Conservation (phyloP, 1,140 invertebrate species). For the Bradynema listronoti region DNA sequence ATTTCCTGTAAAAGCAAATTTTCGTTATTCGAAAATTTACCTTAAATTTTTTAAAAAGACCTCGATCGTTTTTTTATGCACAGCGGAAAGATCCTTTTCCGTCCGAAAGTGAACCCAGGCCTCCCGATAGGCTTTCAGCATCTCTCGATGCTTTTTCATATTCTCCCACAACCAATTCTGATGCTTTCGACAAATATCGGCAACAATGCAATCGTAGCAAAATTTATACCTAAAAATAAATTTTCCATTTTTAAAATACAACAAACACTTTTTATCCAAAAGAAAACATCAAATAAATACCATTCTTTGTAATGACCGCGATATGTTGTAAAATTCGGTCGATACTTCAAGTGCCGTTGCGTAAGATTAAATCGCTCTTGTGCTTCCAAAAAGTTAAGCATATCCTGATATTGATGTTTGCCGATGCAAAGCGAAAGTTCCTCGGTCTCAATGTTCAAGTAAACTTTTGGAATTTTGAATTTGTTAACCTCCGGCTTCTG, state of each 20-base stretch:
- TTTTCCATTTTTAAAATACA: not conserved
- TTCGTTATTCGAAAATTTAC: no score
- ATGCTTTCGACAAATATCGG: constrained; percentile 67
- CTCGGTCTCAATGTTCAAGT: constrained; percentile 77
- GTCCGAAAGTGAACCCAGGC: constrained; percentile 73
- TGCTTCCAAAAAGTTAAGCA: constrained; percentile 75
- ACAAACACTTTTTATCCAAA: not conserved
- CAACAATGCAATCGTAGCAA: constrained; percentile 76
- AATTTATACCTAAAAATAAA: constrained; percentile 70
- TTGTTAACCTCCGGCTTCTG: constrained; percentile 83
- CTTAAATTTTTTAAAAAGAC: no score
- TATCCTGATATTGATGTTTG: constrained; percentile 72
- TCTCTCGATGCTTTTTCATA: constrained; percentile 72
- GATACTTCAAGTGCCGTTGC: constrained; percentile 72
- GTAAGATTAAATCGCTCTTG: constrained; percentile 76
- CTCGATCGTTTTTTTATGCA: constrained; percentile 10
- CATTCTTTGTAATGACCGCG: constrained; percentile 75
- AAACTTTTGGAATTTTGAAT: constrained; percentile 79
- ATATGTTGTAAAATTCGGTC: constrained; percentile 69
- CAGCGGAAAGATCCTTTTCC: constrained; percentile 64
- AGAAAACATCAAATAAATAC: no score
- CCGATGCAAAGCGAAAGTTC: constrained; percentile 68
- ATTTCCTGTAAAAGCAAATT: constrained; percentile 42
- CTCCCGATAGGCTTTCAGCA: constrained; percentile 69
- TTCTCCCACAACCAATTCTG: constrained; percentile 83